A percentile compares a stretch with the other conserved stretches of the same genome.
Conservation (phyloP, 2,888 invertebrate genomes). For the Leucophora obtusa region DNA sequence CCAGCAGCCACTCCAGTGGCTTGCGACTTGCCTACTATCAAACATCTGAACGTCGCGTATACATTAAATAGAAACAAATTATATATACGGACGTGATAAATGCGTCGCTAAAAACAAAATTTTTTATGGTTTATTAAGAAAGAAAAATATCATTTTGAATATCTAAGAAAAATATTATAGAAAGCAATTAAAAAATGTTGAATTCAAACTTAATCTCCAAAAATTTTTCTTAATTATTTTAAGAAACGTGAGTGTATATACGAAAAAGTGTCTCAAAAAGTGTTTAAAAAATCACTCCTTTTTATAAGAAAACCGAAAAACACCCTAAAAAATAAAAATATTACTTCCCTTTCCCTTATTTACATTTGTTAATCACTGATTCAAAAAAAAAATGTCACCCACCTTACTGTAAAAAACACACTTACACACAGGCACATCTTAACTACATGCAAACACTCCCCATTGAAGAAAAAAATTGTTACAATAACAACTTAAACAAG, state of each 20-base stretch:
- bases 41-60: constrained; percentile 64
- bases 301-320: constrained; percentile 25
- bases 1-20: constrained; percentile 69
- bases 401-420: constrained; percentile 12
- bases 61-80: constrained; percentile 37
- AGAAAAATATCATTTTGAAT: background rate
- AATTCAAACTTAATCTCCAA: background rate
- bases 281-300: constrained; percentile 42
- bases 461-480: constrained; percentile 19
- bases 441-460: constrained; percentile 22
- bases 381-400: constrained; percentile 57
- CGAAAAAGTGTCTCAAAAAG: constrained; percentile 32
- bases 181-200: constrained; percentile 14
- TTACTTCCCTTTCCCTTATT: constrained; percentile 23
- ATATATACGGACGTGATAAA: constrained; percentile 46
- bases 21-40: constrained; percentile 68
- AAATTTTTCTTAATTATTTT: background rate
- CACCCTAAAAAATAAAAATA: constrained; percentile 36
- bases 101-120: constrained; percentile 30
- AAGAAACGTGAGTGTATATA: constrained; percentile 37
- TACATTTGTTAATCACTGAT: constrained; percentile 4
- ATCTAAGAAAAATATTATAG: constrained; percentile 6
- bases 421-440: constrained; percentile 1
- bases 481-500: constrained; percentile 7
- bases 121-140: constrained; percentile 23